phyloP scores from a whole-genome alignment of 1,140 invertebrate species.

The Pogonomyrmex californicus region DNA sequence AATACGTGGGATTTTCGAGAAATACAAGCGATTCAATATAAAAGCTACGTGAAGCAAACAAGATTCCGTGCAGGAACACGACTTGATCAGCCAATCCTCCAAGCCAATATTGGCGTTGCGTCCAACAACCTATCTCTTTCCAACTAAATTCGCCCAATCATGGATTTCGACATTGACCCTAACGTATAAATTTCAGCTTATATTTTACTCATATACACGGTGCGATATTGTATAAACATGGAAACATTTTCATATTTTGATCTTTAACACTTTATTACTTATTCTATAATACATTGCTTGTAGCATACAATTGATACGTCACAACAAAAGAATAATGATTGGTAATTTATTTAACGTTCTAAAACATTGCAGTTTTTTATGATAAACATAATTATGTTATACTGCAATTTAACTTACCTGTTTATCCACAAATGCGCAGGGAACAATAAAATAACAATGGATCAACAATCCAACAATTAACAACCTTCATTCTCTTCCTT shows the following conservation, averaged over 20 bases:
- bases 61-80: slow-evolving; percentile 71
- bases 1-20: slow-evolving; percentile 67
- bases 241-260: neutral
- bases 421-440: slow-evolving; percentile 64
- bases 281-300: neutral
- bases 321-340: neutral
- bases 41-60: slow-evolving; percentile 74
- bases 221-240: neutral
- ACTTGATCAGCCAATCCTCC: slow-evolving; percentile 77
- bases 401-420: slow-evolving; percentile 66
- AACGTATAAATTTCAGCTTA: slow-evolving; percentile 50
- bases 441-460: slow-evolving; percentile 61
- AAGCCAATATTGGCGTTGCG: slow-evolving; percentile 73
- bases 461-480: slow-evolving; percentile 70
- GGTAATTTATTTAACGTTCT: neutral
- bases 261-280: neutral
- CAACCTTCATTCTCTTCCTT: slow-evolving; percentile 51
- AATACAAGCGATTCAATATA: slow-evolving; percentile 74
- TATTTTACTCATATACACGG: neutral
- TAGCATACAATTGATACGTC: neutral
- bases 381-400: slow-evolving; percentile 24
- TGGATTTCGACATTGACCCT: slow-evolving; percentile 58
- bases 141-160: slow-evolving; percentile 74
- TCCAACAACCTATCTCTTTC: slow-evolving; percentile 68
- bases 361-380: neutral